Base-by-base conservation (phyloP, 2,888 invertebrate genomes). In the Latrodectus elegans region DNA sequence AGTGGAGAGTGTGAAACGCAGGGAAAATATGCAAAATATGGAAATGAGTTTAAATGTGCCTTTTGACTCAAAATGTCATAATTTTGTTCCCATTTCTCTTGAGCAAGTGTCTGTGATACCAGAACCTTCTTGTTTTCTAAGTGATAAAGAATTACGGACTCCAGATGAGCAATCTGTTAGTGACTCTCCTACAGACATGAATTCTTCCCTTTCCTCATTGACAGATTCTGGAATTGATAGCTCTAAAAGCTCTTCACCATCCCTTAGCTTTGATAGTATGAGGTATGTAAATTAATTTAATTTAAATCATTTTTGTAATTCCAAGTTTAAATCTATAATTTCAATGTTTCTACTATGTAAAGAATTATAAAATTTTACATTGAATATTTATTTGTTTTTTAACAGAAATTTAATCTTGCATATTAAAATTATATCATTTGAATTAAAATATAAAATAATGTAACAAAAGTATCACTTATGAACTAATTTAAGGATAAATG, bases 1-100 rank as follows among this genome's bases (percentile, higher is more conserved):
- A 8, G 53, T 81, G 17, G 81, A 87, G 38, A 71, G 81, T 68
- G 86, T 87, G 15, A 87, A 87, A 26, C 64, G 86, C 4, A 51
- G 86, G 15, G 86, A 87, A 55, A 81, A 67, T 87, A 38, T 73
- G n/a, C 52, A 71, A 68, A 77, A 77, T 22, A 76, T 65, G 8
- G 67, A 81, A n/a, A 67, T 71, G 9, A 49, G 15, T 17, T 71
- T 71, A n/a, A 77, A 76, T 76, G 86, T 81, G 86, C 81, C 81
- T 73, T 82, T 52, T 22, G 79, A 80, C 8, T 84, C 74, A 10
- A 65, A 67, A 9, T 17, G 65, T 17, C 22, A 17, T 26, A 52
- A 53, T 11, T 74, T n/a, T 15, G n/a, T n/a, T 38, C 11, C 26
- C 49, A 51, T 15, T 12, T 49, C 49, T 4, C 51, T n/a, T 4